Base-by-base conservation (phyloP, 2,113 vertebrate genomes). In the Etia nguti region DNA sequence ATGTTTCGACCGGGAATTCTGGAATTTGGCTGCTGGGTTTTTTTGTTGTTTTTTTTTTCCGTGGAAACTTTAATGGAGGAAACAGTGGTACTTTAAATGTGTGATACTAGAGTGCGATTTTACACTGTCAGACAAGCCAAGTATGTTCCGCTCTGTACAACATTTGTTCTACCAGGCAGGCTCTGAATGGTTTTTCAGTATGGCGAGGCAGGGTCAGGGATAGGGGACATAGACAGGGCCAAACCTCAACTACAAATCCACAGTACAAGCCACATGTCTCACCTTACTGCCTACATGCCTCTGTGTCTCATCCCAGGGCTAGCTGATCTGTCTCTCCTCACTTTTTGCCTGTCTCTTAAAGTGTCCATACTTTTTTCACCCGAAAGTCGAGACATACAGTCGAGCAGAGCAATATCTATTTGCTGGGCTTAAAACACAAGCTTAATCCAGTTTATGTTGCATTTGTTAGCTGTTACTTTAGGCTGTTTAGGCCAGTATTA, bases 111-210 rank as follows among this genome's bases (percentile, higher is more conserved):
- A 88, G 88, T 93, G 92, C 85, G 92, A 93, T 93, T 93, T 93
- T 93, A 92, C 93, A 90, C 81, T 10, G 50, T 68, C 81, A 81
- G 90, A 93, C 90, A 82, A 91, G 93, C 92, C 92, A 90, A 94
- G 89, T 92, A 85, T 95, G 96, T 95, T 95, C 91, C 75, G 57
- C 90, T 93, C 90, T 88, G 88, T 86, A 93, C 90, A 92, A 91
- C 87, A 89, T 92, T 93, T 95, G 89, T 95, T 95, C 91, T 93
- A 89, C 88, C 88, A 54, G 90, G 83, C 81, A 54, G 87, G 81
- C 38, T 68, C 79, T 87, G 82, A 92, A 95, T 93, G 92, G 85
- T 75, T 95, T 95, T 95, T 93, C 94, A 95, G 90, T 93, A 86
- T 95, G 94, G 84, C 4, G 48, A 77, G 83, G 62, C 85, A 77